Evolutionary conservation across 1,140 invertebrate species (phyloP).

Genomic region (Condylostylus longicornis): DNA sequence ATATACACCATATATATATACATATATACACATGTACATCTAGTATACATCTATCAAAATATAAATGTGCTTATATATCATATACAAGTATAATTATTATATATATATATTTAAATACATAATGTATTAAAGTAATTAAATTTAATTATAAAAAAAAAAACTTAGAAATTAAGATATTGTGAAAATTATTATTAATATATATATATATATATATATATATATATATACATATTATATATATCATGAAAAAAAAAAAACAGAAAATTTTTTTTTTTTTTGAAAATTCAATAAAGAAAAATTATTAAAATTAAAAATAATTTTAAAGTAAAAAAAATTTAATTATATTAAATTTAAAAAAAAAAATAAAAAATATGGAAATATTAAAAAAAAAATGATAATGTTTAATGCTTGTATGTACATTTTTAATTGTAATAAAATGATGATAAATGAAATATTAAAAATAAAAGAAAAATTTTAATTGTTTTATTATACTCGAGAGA

Average conservation of each 20-base stretch:
- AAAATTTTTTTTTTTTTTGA: background rate
- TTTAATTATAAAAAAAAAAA: too few species aligned
- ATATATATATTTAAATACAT: too few species aligned
- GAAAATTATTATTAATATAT: too few species aligned
- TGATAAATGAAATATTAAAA: conserved; percentile 1
- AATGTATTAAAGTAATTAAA: too few species aligned
- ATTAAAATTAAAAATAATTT: background rate
- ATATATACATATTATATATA: background rate
- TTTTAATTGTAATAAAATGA: conserved; percentile 5
- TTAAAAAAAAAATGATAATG: background rate
- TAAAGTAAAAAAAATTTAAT: too few species aligned
- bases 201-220: too few species aligned
- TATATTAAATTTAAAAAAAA: conserved; percentile 1
- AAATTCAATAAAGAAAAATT: background rate
- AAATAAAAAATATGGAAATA: background rate
- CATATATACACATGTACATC: too few species aligned
- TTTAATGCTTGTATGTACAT: conserved; percentile 5
- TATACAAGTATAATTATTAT: too few species aligned
- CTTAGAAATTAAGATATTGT: too few species aligned
- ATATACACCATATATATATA: too few species aligned
- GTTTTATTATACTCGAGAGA: background rate
- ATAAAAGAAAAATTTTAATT: background rate
- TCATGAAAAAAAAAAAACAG: background rate
- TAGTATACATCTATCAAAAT: too few species aligned
- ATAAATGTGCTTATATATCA: too few species aligned